Percentiles rank a stretch among this genome's conserved stretches.
phyloP scores from a whole-genome alignment of 2,797 vertebrate species.

The Anguilla marmorata region DNA sequence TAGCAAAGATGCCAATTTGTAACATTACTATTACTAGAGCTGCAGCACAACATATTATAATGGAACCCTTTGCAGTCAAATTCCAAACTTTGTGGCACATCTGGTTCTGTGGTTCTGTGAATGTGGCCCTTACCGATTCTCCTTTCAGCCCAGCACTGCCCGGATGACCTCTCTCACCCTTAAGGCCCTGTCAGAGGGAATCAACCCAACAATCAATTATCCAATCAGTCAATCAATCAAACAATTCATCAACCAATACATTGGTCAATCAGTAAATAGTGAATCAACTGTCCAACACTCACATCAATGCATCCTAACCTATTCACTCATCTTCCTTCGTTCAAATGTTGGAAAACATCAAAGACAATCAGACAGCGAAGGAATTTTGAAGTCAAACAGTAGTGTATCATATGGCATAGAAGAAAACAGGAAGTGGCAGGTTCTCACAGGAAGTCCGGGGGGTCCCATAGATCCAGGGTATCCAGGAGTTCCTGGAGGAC shows the following conservation, averaged over 20 bases:
- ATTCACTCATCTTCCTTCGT: not conserved
- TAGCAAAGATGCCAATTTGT: not conserved
- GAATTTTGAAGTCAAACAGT: not conserved
- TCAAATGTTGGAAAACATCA: not conserved
- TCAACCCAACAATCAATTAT: not conserved
- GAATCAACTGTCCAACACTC: conserved; percentile 34
- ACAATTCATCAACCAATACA: conserved; percentile 36
- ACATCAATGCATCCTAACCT: not conserved
- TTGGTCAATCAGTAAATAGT: not conserved
- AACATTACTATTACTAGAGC: not conserved
- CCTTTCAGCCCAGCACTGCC: conserved; percentile 84
- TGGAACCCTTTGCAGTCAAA: not conserved
- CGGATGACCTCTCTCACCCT: conserved; percentile 84
- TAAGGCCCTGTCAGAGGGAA: conserved; percentile 78
- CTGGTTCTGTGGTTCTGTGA: not conserved
- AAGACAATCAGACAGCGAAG: not conserved
- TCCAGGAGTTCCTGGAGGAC: conserved; percentile 82
- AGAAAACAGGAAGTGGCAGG: not conserved
- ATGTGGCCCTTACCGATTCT: conserved; percentile 81
- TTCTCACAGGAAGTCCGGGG: conserved; percentile 88
- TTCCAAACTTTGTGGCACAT: not conserved
- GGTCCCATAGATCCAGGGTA: conserved; percentile 88
- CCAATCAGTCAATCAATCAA: not conserved
- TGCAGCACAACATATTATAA: not conserved
- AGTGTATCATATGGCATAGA: not conserved